A percentile compares a stretch with the other conserved stretches of the same genome.
Evolutionary conservation across 1,140 invertebrate genomes (phyloP).

Genomic region (Drosophila watanabei): DNA sequence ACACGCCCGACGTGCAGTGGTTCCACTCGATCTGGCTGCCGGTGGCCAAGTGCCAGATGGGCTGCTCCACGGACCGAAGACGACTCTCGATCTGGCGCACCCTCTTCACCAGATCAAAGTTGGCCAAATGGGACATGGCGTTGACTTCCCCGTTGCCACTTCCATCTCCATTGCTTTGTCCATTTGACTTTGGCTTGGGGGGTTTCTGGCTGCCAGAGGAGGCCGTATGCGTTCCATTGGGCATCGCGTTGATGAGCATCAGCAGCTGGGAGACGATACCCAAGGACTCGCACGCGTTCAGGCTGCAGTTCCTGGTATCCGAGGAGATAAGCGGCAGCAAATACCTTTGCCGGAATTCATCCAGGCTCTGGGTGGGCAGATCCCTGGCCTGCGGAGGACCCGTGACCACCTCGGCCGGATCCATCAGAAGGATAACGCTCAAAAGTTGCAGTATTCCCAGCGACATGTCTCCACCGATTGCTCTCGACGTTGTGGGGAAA

Average conservation of each 20-base stretch:
- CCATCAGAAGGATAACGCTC: constrained; percentile 30
- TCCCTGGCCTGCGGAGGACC: constrained; percentile 35
- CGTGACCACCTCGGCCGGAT: constrained; percentile 6
- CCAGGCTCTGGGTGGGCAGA: constrained; percentile 42
- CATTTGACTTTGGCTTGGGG: background rate
- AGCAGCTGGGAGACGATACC: constrained; percentile 71
- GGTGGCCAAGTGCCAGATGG: constrained; percentile 90
- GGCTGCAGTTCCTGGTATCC: constrained; percentile 60
- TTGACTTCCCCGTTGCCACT: constrained; percentile 36
- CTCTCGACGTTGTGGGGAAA: constrained; percentile 16
- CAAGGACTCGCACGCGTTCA: constrained; percentile 76
- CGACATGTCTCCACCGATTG: constrained; percentile 40
- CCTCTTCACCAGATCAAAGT: constrained; percentile 70
- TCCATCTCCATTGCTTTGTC: constrained; percentile 19
- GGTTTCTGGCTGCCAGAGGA: background rate
- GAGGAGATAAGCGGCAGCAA: constrained; percentile 60
- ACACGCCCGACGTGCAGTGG: constrained; percentile 90
- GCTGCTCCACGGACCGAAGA: constrained; percentile 90
- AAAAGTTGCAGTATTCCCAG: constrained; percentile 8
- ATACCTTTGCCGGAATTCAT: constrained; percentile 70
- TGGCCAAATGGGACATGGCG: constrained; percentile 49
- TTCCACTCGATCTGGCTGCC: constrained; percentile 89
- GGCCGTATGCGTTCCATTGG: constrained; percentile 40
- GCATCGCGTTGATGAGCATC: constrained; percentile 62
- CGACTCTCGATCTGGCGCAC: constrained; percentile 88